Percentiles rank a stretch among this genome's conserved stretches.
These are phyloP conservation scores for Apotomis capreana DNA, from an alignment of 2,888 invertebrate genomes.

Conservation along the genomic window DNA sequence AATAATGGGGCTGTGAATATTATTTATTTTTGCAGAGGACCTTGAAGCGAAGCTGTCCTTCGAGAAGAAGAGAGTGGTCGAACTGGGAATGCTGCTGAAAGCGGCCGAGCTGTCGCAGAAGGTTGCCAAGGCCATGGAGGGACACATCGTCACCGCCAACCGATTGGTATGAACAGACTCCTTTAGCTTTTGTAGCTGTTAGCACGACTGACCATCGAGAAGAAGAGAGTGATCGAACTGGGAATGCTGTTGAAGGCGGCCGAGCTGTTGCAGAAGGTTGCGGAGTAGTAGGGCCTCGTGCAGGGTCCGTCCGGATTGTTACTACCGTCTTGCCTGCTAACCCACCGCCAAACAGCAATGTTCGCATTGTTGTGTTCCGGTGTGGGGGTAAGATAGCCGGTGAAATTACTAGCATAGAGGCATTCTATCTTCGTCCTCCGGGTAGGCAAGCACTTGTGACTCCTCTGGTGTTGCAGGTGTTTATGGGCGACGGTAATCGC, in stretches of 20 bases:
- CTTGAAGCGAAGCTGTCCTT: conserved; percentile 57
- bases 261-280: conserved; percentile 46
- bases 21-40: conserved; percentile 53
- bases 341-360: too few species aligned
- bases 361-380: too few species aligned
- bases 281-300: too few species aligned
- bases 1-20: too few species aligned
- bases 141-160: conserved; percentile 45
- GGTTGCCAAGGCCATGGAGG: conserved; percentile 51
- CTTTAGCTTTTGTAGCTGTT: not conserved
- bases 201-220: conserved; percentile 51
- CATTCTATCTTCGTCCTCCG: too few species aligned
- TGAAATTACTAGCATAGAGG: too few species aligned
- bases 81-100: conserved; percentile 60
- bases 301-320: too few species aligned
- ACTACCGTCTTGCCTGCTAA: too few species aligned
- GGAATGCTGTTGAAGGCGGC: conserved; percentile 58
- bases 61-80: conserved; percentile 61
- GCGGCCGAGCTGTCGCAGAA: conserved; percentile 51
- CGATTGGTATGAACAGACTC: conserved; percentile 6
- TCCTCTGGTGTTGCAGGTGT: too few species aligned
- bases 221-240: conserved; percentile 60
- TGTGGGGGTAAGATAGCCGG: too few species aligned
- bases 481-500: too few species aligned
- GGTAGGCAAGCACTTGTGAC: too few species aligned